Evolutionary conservation across 2,888 invertebrate genomes (phyloP), one percentile per base, ranked within the genome.

Genomic region (Erebia aethiops): DNA sequence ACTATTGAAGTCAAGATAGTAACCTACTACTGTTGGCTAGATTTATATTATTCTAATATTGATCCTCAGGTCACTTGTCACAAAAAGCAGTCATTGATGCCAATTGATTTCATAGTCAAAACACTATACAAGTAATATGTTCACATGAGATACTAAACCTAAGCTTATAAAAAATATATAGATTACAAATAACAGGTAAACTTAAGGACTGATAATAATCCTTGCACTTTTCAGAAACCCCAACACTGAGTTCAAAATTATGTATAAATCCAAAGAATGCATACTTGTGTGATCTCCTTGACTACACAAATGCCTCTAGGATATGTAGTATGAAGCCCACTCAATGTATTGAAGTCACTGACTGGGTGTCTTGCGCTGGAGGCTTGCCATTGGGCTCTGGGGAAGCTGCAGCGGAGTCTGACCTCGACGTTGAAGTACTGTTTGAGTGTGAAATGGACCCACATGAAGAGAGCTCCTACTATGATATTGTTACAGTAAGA

Each of bases 261-360:
- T 95, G 95, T 78, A 89, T 85, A 67, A 95, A 94, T 81, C 94
- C 94, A 67, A 92, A 87, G 79, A 89, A 91, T 83, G 95, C 95
- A 71, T 94, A 94, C 81, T 87, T 95, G 9, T 95, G 95, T 81
- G 96, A 96, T 84, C 87, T 96, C 16, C 77, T 93, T 69, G 93
- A 93, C 74, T 92, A 92, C 71, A 93, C 93, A 26, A 91, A 91
- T 75, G 83, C 91, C 1, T 91, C 92, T 46, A 84, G 93, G 66
- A 90, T 93, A 78, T 93, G 93, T 75, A 93, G 93, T 72, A 91
- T 93, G 90, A 92, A 92, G 71, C 93, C 92, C 0, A 87, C 86
- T 21, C 93, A 93, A 76, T 87, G 88, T 64, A 92, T 93, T 72
- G 91, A 92, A 75, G 85, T 93, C 52, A 87, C 80, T 75, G 91